Percentiles rank a stretch among this genome's conserved stretches.
phyloP scores from a whole-genome alignment of 1,140 invertebrate species.

The Aphis craccivora region DNA sequence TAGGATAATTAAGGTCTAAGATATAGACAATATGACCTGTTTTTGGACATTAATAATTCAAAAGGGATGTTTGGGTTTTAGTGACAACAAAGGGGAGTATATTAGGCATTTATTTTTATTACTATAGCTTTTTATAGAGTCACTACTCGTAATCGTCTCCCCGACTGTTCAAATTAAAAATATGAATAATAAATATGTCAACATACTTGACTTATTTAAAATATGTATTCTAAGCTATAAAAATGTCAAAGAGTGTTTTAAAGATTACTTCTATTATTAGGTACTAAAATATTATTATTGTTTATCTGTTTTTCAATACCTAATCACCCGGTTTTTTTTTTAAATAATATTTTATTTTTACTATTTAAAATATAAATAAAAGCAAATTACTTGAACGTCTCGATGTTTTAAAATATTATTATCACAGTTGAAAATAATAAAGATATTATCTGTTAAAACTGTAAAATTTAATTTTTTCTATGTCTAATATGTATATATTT shows the following conservation, averaged over 20 bases:
- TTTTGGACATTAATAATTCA: not conserved
- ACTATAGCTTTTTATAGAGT: too few species aligned
- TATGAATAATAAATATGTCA: too few species aligned
- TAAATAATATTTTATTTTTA: not conserved
- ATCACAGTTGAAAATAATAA: not conserved
- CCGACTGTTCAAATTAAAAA: not conserved
- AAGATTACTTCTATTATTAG: not conserved
- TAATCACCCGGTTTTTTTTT: not conserved
- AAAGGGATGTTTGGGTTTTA: not conserved
- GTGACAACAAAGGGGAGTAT: not conserved
- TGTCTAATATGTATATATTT: too few species aligned
- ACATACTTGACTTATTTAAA: not conserved
- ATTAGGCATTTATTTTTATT: not conserved
- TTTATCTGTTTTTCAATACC: not conserved
- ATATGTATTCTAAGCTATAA: not conserved
- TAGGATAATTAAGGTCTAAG: not conserved
- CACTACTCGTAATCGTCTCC: not conserved
- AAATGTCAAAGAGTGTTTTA: not conserved
- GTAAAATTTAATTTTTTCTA: too few species aligned
- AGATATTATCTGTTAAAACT: too few species aligned
- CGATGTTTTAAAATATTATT: not conserved
- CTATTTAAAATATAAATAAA: not conserved
- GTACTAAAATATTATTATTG: not conserved
- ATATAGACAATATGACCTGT: not conserved
- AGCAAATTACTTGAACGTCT: not conserved